These are phyloP conservation scores for Phyllotreta cruciferae DNA, from an alignment of 2,888 invertebrate species.

Conservation along the genomic window DNA sequence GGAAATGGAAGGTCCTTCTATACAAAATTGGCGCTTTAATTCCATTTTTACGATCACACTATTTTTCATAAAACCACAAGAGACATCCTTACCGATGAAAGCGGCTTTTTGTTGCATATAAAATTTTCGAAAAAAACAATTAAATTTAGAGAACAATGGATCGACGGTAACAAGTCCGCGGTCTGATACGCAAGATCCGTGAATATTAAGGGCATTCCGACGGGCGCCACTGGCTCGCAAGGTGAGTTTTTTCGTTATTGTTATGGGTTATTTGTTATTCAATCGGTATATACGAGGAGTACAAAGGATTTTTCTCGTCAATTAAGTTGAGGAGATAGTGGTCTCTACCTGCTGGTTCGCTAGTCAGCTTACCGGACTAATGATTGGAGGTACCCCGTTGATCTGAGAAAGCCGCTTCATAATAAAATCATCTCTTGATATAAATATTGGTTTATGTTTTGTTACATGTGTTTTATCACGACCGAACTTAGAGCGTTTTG, in stretches of 20 bases:
- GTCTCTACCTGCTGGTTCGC: constrained; percentile 56
- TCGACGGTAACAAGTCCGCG: background rate
- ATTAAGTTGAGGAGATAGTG: constrained; percentile 49
- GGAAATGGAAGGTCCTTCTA: too few species aligned
- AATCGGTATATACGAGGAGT: constrained; percentile 37
- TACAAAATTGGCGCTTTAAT: too few species aligned
- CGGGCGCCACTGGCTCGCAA: background rate
- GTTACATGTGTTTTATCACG: constrained; percentile 58
- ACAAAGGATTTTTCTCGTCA: constrained; percentile 50
- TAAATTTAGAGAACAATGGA: constrained; percentile 2
- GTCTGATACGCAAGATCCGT: too few species aligned
- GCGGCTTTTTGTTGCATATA: background rate
- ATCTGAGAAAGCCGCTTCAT: constrained; percentile 51
- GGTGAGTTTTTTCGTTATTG: constrained; percentile 32
- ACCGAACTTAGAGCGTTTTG: constrained; percentile 28
- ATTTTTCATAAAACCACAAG: too few species aligned
- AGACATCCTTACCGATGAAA: too few species aligned
- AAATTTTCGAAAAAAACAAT: constrained; percentile 7
- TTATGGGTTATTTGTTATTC: constrained; percentile 41
- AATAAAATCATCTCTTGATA: constrained; percentile 60
- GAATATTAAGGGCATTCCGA: background rate
- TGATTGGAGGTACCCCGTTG: constrained; percentile 54
- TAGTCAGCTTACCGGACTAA: constrained; percentile 53
- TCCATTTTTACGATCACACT: too few species aligned
- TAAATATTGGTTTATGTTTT: constrained; percentile 60